phyloP scores from a whole-genome alignment of 2,113 vertebrate species.

The Halichoerus grypus region DNA sequence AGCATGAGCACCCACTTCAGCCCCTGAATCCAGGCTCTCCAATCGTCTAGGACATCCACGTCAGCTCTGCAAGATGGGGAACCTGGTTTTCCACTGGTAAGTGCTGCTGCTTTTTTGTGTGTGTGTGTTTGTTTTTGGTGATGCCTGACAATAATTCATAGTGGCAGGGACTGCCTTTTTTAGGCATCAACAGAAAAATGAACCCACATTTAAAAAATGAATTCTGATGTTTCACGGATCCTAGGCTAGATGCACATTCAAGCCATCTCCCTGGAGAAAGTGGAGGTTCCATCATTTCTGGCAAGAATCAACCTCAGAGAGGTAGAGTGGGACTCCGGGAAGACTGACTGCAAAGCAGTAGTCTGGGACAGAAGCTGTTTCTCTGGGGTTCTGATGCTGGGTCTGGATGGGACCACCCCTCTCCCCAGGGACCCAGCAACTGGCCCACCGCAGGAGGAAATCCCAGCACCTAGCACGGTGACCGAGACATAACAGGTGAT shows the following conservation, averaged over 20 bases:
- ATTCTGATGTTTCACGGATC: background rate
- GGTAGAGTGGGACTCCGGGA: background rate
- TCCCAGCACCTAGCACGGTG: background rate
- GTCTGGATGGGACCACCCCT: background rate
- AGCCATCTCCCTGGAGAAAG: background rate
- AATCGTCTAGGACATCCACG: background rate
- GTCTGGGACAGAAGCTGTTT: background rate
- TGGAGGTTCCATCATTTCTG: background rate
- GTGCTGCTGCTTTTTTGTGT: background rate
- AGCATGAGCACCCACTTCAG: background rate
- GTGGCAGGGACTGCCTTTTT: background rate
- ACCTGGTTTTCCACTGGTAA: background rate
- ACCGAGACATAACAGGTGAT: background rate
- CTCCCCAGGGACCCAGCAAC: background rate
- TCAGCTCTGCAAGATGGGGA: background rate
- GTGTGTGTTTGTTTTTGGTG: background rate
- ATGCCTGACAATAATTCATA: background rate
- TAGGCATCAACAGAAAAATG: background rate
- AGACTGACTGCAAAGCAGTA: background rate
- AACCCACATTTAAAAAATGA: slow-evolving; percentile 4
- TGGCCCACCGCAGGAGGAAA: background rate
- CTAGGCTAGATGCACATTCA: background rate
- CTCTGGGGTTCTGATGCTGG: background rate
- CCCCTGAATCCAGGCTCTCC: background rate
- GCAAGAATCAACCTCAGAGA: background rate